phyloP scores from a whole-genome alignment of 2,113 vertebrate species.

The Callaeas wilsoni region DNA sequence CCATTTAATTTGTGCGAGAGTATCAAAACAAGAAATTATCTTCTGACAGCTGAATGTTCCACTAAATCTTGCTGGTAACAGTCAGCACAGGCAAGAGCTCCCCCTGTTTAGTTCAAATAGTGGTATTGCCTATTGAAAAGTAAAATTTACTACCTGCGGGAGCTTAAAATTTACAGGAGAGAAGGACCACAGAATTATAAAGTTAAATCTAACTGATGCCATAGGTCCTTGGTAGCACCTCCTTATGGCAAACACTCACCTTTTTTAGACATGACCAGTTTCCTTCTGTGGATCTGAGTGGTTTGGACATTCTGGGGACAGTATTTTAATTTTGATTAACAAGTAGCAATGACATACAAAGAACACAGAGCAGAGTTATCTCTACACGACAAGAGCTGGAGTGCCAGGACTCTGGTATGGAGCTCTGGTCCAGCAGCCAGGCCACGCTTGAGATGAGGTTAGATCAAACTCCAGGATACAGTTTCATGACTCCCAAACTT shows the following conservation, averaged over 20 bases:
- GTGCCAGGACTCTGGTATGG: neutral
- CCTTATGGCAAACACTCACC: neutral
- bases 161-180: neutral
- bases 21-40: neutral
- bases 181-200: neutral
- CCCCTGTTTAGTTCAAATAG: neutral
- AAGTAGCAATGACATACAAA: neutral
- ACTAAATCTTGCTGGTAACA: neutral
- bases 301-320: neutral
- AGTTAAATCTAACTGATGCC: neutral
- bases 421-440: neutral
- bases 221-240: neutral
- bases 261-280: neutral
- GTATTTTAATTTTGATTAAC: neutral
- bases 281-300: neutral
- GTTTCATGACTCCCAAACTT: neutral
- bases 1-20: neutral
- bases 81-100: neutral
- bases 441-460: neutral
- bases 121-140: neutral
- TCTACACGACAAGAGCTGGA: neutral
- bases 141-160: neutral
- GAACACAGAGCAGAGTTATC: neutral
- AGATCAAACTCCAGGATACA: neutral
- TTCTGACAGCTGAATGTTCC: neutral